A percentile compares a stretch with the other conserved stretches of the same genome.
phyloP scores from a whole-genome alignment of 2,797 vertebrate genomes.

The Channallabes apus region DNA sequence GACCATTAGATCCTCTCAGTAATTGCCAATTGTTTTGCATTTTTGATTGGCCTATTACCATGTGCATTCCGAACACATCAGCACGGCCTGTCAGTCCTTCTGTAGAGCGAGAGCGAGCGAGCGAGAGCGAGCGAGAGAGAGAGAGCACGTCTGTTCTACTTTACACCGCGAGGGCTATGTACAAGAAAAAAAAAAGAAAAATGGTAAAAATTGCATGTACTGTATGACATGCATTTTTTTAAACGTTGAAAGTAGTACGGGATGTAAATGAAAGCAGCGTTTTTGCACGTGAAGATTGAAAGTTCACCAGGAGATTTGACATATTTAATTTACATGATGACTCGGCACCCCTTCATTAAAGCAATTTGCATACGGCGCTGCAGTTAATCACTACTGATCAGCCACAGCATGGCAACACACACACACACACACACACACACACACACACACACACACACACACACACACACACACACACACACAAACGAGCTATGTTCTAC shows the following conservation, averaged over 20 bases:
- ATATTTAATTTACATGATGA: conserved; percentile 99
- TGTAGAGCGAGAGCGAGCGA: conserved; percentile 74
- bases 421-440: conserved; percentile 23
- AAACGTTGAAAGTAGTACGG: conserved; percentile 74
- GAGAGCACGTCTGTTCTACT: conserved; percentile 1
- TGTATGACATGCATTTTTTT: conserved; percentile 81
- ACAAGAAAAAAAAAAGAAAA: conserved; percentile 72
- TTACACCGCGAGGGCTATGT: conserved; percentile 21
- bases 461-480: conserved; percentile 19
- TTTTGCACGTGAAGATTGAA: conserved; percentile 87
- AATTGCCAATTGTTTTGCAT: conserved; percentile 99
- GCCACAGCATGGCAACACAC: conserved; percentile 73
- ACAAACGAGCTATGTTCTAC: background rate
- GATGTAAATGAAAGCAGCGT: conserved; percentile 91
- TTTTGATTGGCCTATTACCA: conserved; percentile 99
- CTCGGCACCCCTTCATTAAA: conserved; percentile 96
- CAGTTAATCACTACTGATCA: conserved; percentile 93
- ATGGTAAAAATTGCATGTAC: conserved; percentile 88
- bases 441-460: conserved; percentile 17
- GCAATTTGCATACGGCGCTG: conserved; percentile 89
- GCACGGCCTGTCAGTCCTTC: conserved; percentile 93
- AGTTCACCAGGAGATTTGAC: conserved; percentile 95
- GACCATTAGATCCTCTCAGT: conserved; percentile 99
- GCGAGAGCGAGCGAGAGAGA: conserved; percentile 55
- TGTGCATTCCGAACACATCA: conserved; percentile 97